Evolutionary conservation across 2,888 invertebrate genomes (phyloP).

Genomic region (Tenthredo livida): DNA sequence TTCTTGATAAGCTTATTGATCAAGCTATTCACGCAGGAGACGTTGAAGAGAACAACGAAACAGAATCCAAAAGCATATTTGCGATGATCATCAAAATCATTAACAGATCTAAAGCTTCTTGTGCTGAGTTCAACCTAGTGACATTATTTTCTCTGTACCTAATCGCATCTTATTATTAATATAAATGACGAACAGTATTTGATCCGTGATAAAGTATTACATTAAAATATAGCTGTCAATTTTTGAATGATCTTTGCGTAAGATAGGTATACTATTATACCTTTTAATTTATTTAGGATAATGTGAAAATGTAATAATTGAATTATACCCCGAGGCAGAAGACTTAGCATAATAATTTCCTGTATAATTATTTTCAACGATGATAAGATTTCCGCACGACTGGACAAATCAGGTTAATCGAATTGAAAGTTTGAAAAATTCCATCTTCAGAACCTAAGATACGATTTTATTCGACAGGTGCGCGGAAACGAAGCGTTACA

Average conservation of each 20-base stretch:
- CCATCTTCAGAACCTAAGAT: neutral
- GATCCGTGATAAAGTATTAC: neutral
- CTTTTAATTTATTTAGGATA: neutral
- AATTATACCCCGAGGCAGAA: neutral
- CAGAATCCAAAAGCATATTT: conserved; percentile 49
- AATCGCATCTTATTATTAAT: neutral
- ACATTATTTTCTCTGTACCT: conserved; percentile 2
- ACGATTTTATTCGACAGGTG: conserved; percentile 25
- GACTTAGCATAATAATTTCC: conserved; percentile 17
- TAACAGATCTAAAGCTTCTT: conserved; percentile 54
- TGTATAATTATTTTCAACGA: conserved; percentile 19
- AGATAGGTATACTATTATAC: neutral
- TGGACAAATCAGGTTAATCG: neutral
- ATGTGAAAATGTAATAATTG: neutral
- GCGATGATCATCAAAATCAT: conserved; percentile 57
- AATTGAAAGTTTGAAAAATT: conserved; percentile 10
- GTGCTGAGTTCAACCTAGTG: neutral
- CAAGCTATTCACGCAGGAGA: conserved; percentile 54
- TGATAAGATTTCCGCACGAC: conserved; percentile 17
- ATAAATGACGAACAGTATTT: neutral
- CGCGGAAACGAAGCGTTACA: conserved; percentile 22
- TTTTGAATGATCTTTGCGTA: neutral
- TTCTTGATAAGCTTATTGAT: conserved; percentile 57
- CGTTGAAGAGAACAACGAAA: neutral
- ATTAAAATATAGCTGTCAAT: neutral